These are phyloP conservation scores for Odocoileus virginianus DNA, from an alignment of 2,113 vertebrate species.

Conservation along the genomic window DNA sequence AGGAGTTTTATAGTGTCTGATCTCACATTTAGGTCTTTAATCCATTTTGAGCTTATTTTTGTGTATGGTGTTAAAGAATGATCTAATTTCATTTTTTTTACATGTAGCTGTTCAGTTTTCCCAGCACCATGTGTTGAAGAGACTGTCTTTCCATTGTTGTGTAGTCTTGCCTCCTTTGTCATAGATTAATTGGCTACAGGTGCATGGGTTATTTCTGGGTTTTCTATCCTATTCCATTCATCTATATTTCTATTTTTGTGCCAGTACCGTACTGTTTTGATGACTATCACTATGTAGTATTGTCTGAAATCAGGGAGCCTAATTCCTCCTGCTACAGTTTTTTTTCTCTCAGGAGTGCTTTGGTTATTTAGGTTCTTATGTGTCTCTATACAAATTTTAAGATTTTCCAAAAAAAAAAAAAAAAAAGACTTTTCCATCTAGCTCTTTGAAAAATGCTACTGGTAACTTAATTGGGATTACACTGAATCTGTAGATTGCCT, in stretches of 20 bases:
- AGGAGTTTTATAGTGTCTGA: background rate
- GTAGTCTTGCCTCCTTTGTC: background rate
- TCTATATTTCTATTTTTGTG: background rate
- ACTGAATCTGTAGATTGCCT: background rate
- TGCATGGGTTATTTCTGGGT: background rate
- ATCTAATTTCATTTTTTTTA: rapidly evolving
- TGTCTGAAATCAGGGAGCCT: background rate
- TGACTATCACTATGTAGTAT: background rate
- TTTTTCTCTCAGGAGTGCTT: background rate
- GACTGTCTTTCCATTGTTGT: background rate
- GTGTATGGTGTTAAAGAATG: background rate
- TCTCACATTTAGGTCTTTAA: background rate
- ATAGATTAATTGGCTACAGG: background rate
- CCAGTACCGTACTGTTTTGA: background rate
- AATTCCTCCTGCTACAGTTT: background rate
- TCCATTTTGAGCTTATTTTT: background rate
- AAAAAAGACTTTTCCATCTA: background rate
- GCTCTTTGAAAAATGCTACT: background rate
- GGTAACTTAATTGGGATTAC: background rate
- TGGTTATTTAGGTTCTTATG: background rate
- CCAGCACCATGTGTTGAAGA: background rate
- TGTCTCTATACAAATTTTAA: background rate
- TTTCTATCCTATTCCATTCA: background rate
- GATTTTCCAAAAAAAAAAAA: background rate
- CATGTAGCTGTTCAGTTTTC: background rate